These are phyloP conservation scores for Kuschelorhynchus macadamiae DNA, from an alignment of 2,888 invertebrate genomes.

Conservation along the genomic window DNA sequence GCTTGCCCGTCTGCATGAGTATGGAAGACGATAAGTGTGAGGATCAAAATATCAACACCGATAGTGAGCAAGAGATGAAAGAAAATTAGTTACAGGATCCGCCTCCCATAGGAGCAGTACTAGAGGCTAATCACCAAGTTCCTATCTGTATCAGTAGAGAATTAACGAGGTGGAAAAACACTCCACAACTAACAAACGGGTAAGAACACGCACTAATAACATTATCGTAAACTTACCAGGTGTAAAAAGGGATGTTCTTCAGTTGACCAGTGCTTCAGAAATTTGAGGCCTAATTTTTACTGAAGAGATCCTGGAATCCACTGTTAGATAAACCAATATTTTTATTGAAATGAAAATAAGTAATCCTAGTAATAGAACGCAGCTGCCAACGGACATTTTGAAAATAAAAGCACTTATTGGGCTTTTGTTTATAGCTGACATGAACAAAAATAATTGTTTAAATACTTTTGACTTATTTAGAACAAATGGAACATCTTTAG, in stretches of 20 bases:
- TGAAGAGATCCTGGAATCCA: neutral
- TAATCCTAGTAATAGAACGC: neutral
- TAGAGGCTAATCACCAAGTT: too few relatives aligned
- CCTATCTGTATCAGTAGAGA: constrained; percentile 17
- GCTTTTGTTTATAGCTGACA: constrained; percentile 58
- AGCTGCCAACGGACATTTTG: neutral
- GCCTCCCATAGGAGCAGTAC: too few relatives aligned
- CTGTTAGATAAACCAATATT: neutral
- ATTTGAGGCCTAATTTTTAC: constrained; percentile 4
- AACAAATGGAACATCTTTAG: constrained; percentile 54
- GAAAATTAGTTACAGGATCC: too few relatives aligned
- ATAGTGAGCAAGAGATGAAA: too few relatives aligned
- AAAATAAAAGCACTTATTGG: constrained; percentile 33
- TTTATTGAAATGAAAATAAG: neutral
- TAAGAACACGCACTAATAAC: neutral
- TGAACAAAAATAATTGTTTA: constrained; percentile 51
- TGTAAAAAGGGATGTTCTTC: neutral
- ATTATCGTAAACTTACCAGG: neutral
- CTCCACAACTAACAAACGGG: neutral
- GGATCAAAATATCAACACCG: too few relatives aligned
- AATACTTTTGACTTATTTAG: constrained; percentile 57
- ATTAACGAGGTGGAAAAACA: constrained; percentile 20
- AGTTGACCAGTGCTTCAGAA: neutral
- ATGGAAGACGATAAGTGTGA: too few relatives aligned
- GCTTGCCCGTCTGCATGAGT: too few relatives aligned